Percentiles rank a stretch among this genome's conserved stretches.
phyloP scores from a whole-genome alignment of 2,797 vertebrate species.

The Xiphophorus birchmanni region DNA sequence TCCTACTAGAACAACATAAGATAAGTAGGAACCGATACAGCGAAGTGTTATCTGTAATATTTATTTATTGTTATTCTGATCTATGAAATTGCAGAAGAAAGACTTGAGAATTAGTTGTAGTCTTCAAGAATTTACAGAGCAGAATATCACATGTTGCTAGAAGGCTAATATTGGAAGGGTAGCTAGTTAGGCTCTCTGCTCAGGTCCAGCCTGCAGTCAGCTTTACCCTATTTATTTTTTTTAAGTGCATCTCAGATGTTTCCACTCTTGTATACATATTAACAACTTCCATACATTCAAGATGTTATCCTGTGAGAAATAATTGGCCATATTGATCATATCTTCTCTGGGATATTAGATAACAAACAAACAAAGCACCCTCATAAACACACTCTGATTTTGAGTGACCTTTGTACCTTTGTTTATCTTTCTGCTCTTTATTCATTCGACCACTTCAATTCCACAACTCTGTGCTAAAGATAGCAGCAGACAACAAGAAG shows the following conservation, averaged over 20 bases:
- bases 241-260: background rate
- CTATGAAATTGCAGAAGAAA: background rate
- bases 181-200: background rate
- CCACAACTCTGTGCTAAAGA: background rate
- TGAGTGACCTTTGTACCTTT: background rate
- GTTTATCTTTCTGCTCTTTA: background rate
- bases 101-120: background rate
- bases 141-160: background rate
- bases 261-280: background rate
- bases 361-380: conserved; percentile 51
- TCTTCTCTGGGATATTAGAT: conserved; percentile 40
- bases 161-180: background rate
- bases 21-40: background rate
- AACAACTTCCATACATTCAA: conserved; percentile 9
- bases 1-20: background rate
- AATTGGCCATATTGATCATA: conserved; percentile 51
- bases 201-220: background rate
- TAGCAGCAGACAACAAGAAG: background rate
- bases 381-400: conserved; percentile 23
- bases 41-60: background rate
- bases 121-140: background rate
- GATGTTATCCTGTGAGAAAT: conserved; percentile 43
- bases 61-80: background rate
- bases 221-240: background rate
- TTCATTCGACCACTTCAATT: background rate